Evolutionary conservation across 2,113 vertebrate species (phyloP).

Genomic region (Sminthopsis crassicaudata): DNA sequence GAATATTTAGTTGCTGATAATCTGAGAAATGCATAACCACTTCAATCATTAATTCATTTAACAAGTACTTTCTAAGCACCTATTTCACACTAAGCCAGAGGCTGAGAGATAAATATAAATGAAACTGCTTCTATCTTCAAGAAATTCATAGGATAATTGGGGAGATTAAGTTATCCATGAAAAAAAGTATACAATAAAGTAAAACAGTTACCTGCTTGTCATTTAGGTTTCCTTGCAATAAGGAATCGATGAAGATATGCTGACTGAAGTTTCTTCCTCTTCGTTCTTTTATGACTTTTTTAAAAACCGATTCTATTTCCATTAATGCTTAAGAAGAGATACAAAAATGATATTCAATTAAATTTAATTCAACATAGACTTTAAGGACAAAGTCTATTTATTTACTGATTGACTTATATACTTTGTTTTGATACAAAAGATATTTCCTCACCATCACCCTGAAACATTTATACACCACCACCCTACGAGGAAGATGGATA

Average conservation of each 20-base stretch:
- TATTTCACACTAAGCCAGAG: not conserved
- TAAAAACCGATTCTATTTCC: constrained; percentile 92
- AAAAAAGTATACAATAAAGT: constrained; percentile 20
- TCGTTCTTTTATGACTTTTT: constrained; percentile 90
- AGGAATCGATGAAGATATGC: constrained; percentile 89
- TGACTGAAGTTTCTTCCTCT: constrained; percentile 85
- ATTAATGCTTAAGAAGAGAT: constrained; percentile 86
- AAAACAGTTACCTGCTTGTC: constrained; percentile 91
- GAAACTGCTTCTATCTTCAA: not conserved
- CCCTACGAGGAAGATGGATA: not conserved
- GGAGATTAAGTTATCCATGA: not conserved
- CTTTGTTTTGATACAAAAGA: not conserved
- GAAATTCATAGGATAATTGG: not conserved
- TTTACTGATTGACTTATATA: not conserved
- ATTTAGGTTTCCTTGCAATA: constrained; percentile 91
- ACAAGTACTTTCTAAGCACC: not conserved
- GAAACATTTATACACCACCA: not conserved
- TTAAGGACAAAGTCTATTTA: not conserved
- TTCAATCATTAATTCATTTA: not conserved
- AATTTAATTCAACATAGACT: not conserved
- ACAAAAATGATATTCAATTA: constrained; percentile 70
- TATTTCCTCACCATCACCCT: not conserved
- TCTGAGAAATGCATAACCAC: constrained; percentile 48
- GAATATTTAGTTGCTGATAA: not conserved
- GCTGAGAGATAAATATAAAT: not conserved